A percentile compares a stretch with the other conserved stretches of the same genome.
phyloP scores from a whole-genome alignment of 2,888 invertebrate species.

The Esperia sulphurella region DNA sequence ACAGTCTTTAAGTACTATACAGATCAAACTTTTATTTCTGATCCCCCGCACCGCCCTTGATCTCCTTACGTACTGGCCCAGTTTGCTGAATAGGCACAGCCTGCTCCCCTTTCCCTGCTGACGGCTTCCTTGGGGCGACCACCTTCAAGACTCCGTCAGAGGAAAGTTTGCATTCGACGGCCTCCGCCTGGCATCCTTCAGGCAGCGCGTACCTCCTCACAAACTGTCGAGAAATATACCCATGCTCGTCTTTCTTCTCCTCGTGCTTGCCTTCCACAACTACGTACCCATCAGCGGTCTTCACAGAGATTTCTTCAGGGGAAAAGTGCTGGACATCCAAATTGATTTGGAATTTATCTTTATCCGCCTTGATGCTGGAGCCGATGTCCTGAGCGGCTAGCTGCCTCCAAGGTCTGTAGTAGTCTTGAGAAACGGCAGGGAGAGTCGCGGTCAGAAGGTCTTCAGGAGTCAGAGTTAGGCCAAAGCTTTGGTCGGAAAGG shows the following conservation, averaged over 20 bases:
- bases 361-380: conserved; percentile 46
- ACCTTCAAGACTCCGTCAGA: no score
- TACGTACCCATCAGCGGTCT: conserved; percentile 39
- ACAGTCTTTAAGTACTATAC: no score
- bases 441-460: conserved; percentile 48
- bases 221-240: conserved; percentile 49
- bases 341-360: conserved; percentile 47
- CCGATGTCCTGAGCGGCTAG: conserved; percentile 61
- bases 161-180: conserved; percentile 20
- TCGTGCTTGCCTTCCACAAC: conserved; percentile 55
- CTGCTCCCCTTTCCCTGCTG: no score
- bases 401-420: conserved; percentile 53
- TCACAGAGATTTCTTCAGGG: conserved; percentile 50
- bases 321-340: conserved; percentile 43
- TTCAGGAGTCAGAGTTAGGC: conserved; percentile 55
- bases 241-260: conserved; percentile 53
- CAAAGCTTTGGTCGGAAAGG: conserved; percentile 59
- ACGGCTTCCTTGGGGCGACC: no score
- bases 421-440: conserved; percentile 32
- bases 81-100: no score
- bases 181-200: conserved; percentile 40
- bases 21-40: no score
- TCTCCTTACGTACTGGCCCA: no score
- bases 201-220: conserved; percentile 47
- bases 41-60: no score